phyloP scores from a whole-genome alignment of 2,888 invertebrate genomes.

The Neoaliturus tenellus region DNA sequence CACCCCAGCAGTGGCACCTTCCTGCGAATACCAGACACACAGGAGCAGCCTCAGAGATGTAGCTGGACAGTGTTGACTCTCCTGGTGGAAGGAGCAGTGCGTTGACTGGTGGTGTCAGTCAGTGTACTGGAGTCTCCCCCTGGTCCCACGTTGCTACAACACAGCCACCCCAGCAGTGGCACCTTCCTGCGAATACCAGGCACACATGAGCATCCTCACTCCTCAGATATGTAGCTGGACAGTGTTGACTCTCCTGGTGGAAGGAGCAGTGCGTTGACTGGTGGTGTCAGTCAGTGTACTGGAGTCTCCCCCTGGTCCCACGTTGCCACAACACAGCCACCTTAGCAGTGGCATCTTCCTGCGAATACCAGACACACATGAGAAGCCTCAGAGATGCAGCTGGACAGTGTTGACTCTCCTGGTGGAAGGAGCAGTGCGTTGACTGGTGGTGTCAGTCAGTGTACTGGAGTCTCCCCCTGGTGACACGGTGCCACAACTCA shows the following conservation, averaged over 20 bases:
- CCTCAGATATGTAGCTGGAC: constrained; percentile 42
- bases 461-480: constrained; percentile 60
- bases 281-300: constrained; percentile 41
- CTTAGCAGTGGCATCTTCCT: constrained; percentile 63
- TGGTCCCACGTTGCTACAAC: constrained; percentile 58
- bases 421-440: constrained; percentile 20
- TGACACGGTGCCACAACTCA: constrained; percentile 60
- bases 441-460: constrained; percentile 26
- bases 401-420: constrained; percentile 53
- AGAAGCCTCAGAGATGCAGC: constrained; percentile 45
- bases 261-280: constrained; percentile 36
- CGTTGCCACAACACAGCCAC: constrained; percentile 62
- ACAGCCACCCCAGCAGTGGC: constrained; percentile 63
- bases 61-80: constrained; percentile 55
- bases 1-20: constrained; percentile 63
- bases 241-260: constrained; percentile 44
- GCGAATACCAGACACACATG: constrained; percentile 4
- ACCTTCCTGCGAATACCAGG: constrained; percentile 61
- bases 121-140: constrained; percentile 62
- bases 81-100: constrained; percentile 35
- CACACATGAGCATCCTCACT: not conserved
- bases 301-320: constrained; percentile 55
- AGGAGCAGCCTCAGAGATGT: constrained; percentile 50
- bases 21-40: constrained; percentile 53
- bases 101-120: constrained; percentile 62